These are phyloP conservation scores for Chloroceryle inda DNA, from an alignment of 2,797 vertebrate genomes.

Conservation along the genomic window DNA sequence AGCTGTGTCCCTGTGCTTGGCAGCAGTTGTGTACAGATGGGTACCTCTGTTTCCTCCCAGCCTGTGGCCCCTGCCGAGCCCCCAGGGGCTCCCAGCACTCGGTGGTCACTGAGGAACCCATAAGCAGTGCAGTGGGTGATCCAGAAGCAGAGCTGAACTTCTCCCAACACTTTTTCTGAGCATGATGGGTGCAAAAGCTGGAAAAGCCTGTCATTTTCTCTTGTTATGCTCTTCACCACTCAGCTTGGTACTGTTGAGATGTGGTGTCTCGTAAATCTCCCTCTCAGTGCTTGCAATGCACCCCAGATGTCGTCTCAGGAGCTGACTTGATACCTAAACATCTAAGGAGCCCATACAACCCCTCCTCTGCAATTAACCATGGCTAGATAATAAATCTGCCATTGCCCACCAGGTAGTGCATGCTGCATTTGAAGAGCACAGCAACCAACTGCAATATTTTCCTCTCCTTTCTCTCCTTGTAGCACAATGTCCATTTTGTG, in stretches of 20 bases:
- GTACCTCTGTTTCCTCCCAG: background rate
- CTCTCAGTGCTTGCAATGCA: background rate
- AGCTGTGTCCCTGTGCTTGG: background rate
- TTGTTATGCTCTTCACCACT: background rate
- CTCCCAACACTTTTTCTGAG: background rate
- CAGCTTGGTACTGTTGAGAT: background rate
- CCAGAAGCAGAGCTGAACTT: background rate
- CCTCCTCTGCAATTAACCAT: constrained; percentile 5
- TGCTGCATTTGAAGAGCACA: background rate
- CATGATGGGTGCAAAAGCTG: background rate
- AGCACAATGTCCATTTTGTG: rapidly evolving
- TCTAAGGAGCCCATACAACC: background rate
- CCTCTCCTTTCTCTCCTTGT: background rate
- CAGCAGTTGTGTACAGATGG: rapidly evolving
- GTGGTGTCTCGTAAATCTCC: background rate
- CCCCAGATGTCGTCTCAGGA: background rate
- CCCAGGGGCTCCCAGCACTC: rapidly evolving
- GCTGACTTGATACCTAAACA: background rate
- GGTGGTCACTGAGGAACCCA: rapidly evolving
- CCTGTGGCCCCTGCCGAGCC: background rate
- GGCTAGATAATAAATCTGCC: background rate
- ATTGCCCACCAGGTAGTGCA: background rate
- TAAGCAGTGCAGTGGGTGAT: background rate
- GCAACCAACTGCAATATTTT: background rate
- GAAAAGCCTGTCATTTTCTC: background rate